phyloP scores from a whole-genome alignment of 2,113 vertebrate genomes.

The Antechinus flavipes region DNA sequence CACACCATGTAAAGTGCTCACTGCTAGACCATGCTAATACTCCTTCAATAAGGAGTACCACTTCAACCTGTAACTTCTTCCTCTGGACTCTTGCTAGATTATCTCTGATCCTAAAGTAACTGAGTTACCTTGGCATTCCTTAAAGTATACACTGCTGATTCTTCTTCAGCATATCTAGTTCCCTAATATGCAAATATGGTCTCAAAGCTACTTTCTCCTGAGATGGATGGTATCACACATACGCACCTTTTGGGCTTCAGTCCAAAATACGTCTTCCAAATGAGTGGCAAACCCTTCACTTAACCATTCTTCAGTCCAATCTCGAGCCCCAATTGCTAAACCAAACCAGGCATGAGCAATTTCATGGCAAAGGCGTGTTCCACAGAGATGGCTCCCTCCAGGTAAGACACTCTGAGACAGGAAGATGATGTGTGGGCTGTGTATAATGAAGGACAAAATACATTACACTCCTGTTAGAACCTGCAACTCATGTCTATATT shows the following conservation, averaged over 20 bases:
- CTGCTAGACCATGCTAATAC: too few species aligned
- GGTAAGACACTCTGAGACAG: constrained; percentile 93
- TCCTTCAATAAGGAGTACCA: too few species aligned
- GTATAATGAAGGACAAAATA: constrained; percentile 79
- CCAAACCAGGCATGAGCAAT: constrained; percentile 98
- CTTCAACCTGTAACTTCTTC: too few species aligned
- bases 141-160: background rate
- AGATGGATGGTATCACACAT: background rate
- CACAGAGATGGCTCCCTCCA: constrained; percentile 87
- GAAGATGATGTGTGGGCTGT: constrained; percentile 96
- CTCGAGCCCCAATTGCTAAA: constrained; percentile 93
- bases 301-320: constrained; percentile 99
- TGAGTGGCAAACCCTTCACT: constrained; percentile 98
- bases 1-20: background rate
- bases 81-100: background rate
- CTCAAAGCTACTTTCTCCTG: background rate
- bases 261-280: constrained; percentile 95
- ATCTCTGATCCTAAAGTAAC: background rate
- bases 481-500: constrained; percentile 62
- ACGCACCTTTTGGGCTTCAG: constrained; percentile 90
- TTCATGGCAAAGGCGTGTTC: constrained; percentile 95
- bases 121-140: background rate
- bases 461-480: constrained; percentile 66
- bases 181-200: background rate
- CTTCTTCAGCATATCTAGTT: background rate